Evolutionary conservation across 2,113 vertebrate genomes (phyloP).

Genomic region (Pelecanoides urinatrix): DNA sequence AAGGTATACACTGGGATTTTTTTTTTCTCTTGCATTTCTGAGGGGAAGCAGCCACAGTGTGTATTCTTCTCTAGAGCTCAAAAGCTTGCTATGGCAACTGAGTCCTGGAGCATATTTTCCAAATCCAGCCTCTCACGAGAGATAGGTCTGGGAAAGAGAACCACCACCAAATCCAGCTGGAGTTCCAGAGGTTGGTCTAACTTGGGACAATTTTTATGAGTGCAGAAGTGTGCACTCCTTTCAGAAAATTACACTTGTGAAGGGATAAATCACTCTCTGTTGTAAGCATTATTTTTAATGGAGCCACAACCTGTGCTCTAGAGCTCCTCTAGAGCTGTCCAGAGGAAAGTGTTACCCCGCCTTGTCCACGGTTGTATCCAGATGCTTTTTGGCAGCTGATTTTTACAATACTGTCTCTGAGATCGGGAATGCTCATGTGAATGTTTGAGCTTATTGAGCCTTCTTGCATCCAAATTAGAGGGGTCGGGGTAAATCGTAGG

Average conservation of each 20-base stretch:
- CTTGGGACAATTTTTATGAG: neutral
- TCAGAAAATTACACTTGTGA: neutral
- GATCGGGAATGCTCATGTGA: neutral
- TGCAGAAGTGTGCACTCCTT: neutral
- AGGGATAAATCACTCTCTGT: neutral
- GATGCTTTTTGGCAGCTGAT: neutral
- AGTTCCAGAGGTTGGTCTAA: neutral
- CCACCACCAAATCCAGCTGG: neutral
- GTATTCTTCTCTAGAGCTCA: neutral
- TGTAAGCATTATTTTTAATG: neutral
- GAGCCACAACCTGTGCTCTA: neutral
- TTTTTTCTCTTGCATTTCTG: neutral
- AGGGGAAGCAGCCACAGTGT: neutral
- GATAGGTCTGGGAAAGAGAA: neutral
- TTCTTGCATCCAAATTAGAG: neutral
- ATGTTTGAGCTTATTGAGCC: neutral
- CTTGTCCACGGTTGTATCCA: neutral
- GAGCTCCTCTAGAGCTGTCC: neutral
- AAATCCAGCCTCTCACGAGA: neutral
- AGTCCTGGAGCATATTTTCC: neutral
- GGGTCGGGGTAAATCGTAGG: neutral
- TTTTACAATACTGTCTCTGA: neutral
- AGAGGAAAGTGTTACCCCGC: neutral
- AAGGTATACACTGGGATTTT: neutral
- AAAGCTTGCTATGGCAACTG: neutral